phyloP scores from a whole-genome alignment of 2,113 vertebrate genomes.

The mouse (Mus musculus) region DNA sequence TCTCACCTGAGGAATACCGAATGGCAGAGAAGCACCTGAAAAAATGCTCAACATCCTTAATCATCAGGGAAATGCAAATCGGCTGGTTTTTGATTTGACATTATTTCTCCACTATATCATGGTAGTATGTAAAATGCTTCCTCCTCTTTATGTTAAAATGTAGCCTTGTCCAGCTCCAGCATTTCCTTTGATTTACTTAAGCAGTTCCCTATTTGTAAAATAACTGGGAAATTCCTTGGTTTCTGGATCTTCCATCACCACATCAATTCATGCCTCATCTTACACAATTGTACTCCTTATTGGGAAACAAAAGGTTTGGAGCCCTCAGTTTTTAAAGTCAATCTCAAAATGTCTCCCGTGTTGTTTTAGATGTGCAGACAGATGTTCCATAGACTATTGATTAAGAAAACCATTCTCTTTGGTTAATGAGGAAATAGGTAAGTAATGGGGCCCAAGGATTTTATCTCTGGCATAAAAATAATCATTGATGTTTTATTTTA shows the following conservation, averaged over 20 bases:
- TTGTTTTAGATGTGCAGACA: not conserved
- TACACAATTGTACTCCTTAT: not conserved
- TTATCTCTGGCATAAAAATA: not conserved
- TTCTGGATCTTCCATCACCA: not conserved
- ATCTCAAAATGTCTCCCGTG: not conserved
- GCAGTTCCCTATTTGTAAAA: not conserved
- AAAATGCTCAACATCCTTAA: no score
- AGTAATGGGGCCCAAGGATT: not conserved
- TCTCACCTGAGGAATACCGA: no score
- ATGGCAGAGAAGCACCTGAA: no score
- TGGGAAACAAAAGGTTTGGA: not conserved
- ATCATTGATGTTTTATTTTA: not conserved
- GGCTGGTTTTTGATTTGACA: not conserved
- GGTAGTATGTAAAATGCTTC: not conserved
- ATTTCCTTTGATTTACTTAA: conserved; percentile 7
- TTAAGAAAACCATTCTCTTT: not conserved
- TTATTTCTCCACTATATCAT: not conserved
- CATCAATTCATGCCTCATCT: not conserved
- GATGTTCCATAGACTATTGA: not conserved
- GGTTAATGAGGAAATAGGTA: not conserved
- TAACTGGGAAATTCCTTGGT: not conserved
- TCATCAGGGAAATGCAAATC: no score
- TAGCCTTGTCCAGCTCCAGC: not conserved
- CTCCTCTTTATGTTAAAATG: not conserved
- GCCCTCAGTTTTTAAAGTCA: not conserved